These are phyloP conservation scores for Agrochola circellaris DNA, from an alignment of 2,888 invertebrate genomes.

Conservation along the genomic window DNA sequence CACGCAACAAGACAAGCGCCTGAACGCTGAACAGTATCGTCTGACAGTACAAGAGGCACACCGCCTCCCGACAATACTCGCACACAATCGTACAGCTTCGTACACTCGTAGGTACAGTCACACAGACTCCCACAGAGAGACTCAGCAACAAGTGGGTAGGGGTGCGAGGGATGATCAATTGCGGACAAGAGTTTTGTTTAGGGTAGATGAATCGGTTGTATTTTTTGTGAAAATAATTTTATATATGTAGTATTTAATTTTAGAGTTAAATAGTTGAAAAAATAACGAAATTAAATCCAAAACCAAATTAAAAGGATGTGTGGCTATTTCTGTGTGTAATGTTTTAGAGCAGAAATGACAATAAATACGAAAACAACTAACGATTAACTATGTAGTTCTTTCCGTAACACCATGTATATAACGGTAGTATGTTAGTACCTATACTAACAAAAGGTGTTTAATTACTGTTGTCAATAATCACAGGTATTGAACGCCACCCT, in stretches of 20 bases:
- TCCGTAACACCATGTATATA: neutral
- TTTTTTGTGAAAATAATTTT: constrained; percentile 5
- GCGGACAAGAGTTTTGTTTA: constrained; percentile 25
- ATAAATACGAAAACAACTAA: neutral
- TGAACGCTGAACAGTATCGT: constrained; percentile 44
- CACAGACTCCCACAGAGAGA: constrained; percentile 49
- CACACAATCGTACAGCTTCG: constrained; percentile 41
- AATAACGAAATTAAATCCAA: neutral
- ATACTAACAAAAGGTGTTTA: neutral
- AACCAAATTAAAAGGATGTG: neutral
- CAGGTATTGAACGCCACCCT: neutral
- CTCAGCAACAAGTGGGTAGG: constrained; percentile 82
- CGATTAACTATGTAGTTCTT: neutral
- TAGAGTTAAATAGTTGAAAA: neutral
- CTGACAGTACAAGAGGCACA: constrained; percentile 49
- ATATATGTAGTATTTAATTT: neutral
- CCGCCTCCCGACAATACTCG: constrained; percentile 29
- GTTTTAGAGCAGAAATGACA: neutral
- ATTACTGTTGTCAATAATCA: constrained; percentile 15
- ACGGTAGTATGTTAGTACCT: neutral
- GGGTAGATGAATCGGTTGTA: constrained; percentile 14
- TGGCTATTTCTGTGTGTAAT: neutral
- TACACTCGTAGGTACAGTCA: constrained; percentile 18
- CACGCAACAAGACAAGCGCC: constrained; percentile 38
- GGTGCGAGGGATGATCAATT: constrained; percentile 78